A percentile compares a stretch with the other conserved stretches of the same genome.
These are phyloP conservation scores for Melanotaenia nigrans DNA, from an alignment of 2,797 vertebrate species.

Conservation along the genomic window DNA sequence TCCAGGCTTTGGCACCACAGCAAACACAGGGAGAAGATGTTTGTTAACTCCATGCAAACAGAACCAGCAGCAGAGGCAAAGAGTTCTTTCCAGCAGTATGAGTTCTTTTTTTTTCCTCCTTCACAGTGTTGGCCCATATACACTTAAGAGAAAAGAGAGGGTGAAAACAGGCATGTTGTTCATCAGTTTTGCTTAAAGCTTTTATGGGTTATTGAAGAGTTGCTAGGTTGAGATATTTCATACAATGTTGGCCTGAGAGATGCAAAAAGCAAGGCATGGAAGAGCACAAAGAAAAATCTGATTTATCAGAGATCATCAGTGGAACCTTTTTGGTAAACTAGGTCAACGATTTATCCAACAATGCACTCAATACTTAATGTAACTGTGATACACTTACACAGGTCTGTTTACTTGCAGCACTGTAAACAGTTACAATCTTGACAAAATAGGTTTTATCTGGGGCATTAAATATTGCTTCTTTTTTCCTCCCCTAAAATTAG, in stretches of 20 bases:
- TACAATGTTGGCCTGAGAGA: constrained; percentile 8
- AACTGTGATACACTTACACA: constrained; percentile 12
- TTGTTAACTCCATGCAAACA: constrained; percentile 56
- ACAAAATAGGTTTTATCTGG: constrained; percentile 30
- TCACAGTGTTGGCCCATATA: constrained; percentile 12
- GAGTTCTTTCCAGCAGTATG: constrained; percentile 25
- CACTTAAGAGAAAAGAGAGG: constrained; percentile 5
- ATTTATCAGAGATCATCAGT: constrained; percentile 16
- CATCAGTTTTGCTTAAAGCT: constrained; percentile 7
- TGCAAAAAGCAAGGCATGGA: constrained; percentile 1
- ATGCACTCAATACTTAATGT: not conserved
- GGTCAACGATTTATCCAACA: constrained; percentile 44
- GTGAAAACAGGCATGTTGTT: constrained; percentile 21
- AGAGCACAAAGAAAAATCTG: constrained; percentile 24
- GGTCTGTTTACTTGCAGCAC: not conserved
- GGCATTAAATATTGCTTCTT: constrained; percentile 23
- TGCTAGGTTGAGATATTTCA: constrained; percentile 2
- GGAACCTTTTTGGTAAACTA: constrained; percentile 38
- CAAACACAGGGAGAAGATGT: constrained; percentile 55
- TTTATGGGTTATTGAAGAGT: not conserved
- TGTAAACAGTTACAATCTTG: constrained; percentile 26
- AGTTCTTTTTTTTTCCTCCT: constrained; percentile 16
- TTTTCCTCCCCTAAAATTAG: constrained; percentile 5
- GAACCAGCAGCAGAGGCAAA: constrained; percentile 34
- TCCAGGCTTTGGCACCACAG: constrained; percentile 67